phyloP scores from a whole-genome alignment of 2,113 vertebrate species.

The Oryzias javanicus region DNA sequence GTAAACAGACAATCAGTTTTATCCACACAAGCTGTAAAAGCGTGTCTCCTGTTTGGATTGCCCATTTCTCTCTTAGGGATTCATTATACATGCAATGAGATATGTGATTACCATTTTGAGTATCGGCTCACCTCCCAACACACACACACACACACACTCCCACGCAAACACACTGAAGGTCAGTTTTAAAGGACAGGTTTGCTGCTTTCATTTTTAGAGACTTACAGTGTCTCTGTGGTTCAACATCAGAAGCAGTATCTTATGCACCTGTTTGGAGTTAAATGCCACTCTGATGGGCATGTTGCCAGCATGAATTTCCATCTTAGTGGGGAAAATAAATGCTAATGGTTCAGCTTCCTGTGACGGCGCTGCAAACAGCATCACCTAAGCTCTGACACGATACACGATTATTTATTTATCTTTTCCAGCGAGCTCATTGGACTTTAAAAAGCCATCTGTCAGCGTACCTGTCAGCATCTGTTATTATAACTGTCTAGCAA shows the following conservation, averaged over 20 bases:
- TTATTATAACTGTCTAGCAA: conserved; percentile 43
- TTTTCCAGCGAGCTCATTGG: conserved; percentile 37
- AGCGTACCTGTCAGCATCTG: conserved; percentile 66
- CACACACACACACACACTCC: conserved; percentile 1
- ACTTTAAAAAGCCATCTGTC: conserved; percentile 67
- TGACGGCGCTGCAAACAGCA: conserved; percentile 42
- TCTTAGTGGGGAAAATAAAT: conserved; percentile 52
- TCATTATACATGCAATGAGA: conserved; percentile 70
- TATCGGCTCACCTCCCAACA: conserved; percentile 34
- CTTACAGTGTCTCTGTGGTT: conserved; percentile 30
- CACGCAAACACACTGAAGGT: conserved; percentile 43
- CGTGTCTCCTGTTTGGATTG: conserved; percentile 43
- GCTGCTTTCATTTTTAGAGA: conserved; percentile 42
- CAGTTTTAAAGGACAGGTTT: conserved; percentile 58
- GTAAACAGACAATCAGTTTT: conserved; percentile 30
- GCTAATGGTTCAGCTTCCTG: conserved; percentile 43
- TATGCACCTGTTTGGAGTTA: conserved; percentile 58
- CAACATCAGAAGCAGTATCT: conserved; percentile 44
- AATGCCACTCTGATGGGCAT: conserved; percentile 48
- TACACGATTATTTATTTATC: conserved; percentile 47
- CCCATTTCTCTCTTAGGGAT: conserved; percentile 48
- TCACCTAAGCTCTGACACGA: conserved; percentile 48
- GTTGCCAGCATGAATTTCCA: conserved; percentile 43
- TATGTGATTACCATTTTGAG: conserved; percentile 71
- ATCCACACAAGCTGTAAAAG: conserved; percentile 28